Base-by-base conservation (phyloP, 1,140 invertebrate genomes). In the Oscheius sp. region DNA sequence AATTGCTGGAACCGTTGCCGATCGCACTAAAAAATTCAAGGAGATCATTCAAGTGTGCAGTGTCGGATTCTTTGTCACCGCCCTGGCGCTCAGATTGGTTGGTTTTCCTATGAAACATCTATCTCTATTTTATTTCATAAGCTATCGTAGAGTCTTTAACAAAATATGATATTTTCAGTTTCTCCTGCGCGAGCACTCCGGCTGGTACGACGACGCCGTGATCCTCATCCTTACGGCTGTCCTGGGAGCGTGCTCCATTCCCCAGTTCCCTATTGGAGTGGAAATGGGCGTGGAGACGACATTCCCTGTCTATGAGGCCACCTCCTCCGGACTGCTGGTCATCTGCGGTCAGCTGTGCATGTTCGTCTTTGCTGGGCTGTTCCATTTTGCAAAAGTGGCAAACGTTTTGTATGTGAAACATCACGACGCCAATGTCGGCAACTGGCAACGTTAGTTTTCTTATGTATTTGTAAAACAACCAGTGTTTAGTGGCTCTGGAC, bases 261-360 rank as follows among this genome's bases (percentile, higher is more conserved):
- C 81, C 18, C 68, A 66, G 28, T 81, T 82, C 66, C 80, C 80
- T 10, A 74, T 81, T 29, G 81, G 80, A 13, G 58, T 81, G 3
- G 81, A 81, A 73, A 35, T 81, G 13, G 81, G 75, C 18, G 79
- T 81, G 20, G 81, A 81, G 46, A 76, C 73, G 15, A 83, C 80
- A 35, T 81, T 69, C 46, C 80, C 80, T 18, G 81, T 82, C 15
- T 67, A 78, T 23, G 81, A 83, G 63, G 80, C 81, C 2, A 81
- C 81, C 1, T 81, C 81, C 7, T 76, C 81, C 13, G 80, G 80
- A 59, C 31, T 79, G 20, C 63, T 73, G 15, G 42, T 68, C 18
- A 7, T 45, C 34, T 70, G 67, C 52, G 52, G 70, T 7, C 70
- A 74, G 26, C 66, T 73, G 2, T 32, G 65, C 18, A 73, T 73